phyloP scores from a whole-genome alignment of 2,113 vertebrate genomes.

The Eidolon helvum region DNA sequence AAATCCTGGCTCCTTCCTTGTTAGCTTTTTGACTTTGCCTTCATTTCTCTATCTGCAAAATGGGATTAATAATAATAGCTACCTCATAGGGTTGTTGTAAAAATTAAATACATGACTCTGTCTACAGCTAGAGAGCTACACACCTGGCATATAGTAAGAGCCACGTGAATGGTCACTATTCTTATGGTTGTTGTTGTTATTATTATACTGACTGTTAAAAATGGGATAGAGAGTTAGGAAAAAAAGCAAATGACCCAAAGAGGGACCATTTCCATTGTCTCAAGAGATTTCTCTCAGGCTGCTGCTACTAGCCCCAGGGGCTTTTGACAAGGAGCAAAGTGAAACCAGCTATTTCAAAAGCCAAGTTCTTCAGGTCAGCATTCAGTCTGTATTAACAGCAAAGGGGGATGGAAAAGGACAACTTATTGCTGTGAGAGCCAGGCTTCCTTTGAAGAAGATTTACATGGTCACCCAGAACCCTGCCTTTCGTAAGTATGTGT shows the following conservation, averaged over 20 bases:
- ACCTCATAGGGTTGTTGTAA: neutral
- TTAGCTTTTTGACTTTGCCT: neutral
- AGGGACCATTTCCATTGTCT: neutral
- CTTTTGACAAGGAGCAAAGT: neutral
- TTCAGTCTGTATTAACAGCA: neutral
- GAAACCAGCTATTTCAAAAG: neutral
- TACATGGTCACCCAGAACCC: neutral
- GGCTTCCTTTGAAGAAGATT: neutral
- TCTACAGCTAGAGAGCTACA: neutral
- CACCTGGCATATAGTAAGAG: neutral
- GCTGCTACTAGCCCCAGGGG: neutral
- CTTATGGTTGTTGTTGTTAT: neutral
- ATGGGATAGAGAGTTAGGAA: neutral
- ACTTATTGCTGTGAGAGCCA: neutral
- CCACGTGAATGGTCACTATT: neutral
- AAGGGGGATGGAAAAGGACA: neutral
- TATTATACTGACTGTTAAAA: neutral
- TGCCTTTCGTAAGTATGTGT: neutral
- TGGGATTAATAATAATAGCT: neutral
- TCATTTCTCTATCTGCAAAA: neutral
- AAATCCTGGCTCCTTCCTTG: neutral
- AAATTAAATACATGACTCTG: neutral
- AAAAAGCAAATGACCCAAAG: neutral
- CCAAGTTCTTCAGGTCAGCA: neutral
- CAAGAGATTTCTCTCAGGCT: neutral